Evolutionary conservation across 2,888 invertebrate genomes (phyloP).

Genomic region (Chaetoderma sp.): DNA sequence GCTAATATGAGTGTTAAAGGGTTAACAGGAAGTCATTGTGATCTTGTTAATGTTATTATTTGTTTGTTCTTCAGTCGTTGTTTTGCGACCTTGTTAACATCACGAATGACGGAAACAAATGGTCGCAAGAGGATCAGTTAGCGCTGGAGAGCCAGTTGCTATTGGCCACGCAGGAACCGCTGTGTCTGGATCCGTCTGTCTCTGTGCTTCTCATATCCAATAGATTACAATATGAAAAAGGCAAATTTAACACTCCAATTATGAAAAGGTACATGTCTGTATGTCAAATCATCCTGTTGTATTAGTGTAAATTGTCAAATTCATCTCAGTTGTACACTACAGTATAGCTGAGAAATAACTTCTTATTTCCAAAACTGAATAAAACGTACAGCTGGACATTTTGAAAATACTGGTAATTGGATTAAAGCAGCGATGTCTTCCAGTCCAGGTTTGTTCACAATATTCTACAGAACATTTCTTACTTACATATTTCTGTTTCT

Average conservation of each 20-base stretch:
- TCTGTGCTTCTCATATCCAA: slow-evolving; percentile 83
- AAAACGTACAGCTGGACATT: too few species aligned
- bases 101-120: slow-evolving; percentile 72
- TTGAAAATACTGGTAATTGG: not conserved
- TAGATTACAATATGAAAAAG: slow-evolving; percentile 76
- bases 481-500: too few species aligned
- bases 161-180: slow-evolving; percentile 85
- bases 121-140: slow-evolving; percentile 82
- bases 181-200: slow-evolving; percentile 91
- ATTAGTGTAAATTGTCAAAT: not conserved
- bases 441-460: too few species aligned
- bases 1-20: too few species aligned
- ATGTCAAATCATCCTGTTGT: not conserved
- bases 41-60: too few species aligned
- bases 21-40: too few species aligned
- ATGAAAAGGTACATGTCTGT: slow-evolving; percentile 52
- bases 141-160: slow-evolving; percentile 87
- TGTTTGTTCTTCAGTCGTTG: slow-evolving; percentile 72
- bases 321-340: not conserved
- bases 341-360: not conserved
- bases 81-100: slow-evolving; percentile 77
- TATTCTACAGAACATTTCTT: too few species aligned
- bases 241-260: slow-evolving; percentile 54
- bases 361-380: not conserved
- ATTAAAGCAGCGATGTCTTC: too few species aligned